Evolutionary conservation across 1,140 invertebrate genomes (phyloP), one percentile per base, ranked within the genome.

Genomic region (Lanistes nyassanus): DNA sequence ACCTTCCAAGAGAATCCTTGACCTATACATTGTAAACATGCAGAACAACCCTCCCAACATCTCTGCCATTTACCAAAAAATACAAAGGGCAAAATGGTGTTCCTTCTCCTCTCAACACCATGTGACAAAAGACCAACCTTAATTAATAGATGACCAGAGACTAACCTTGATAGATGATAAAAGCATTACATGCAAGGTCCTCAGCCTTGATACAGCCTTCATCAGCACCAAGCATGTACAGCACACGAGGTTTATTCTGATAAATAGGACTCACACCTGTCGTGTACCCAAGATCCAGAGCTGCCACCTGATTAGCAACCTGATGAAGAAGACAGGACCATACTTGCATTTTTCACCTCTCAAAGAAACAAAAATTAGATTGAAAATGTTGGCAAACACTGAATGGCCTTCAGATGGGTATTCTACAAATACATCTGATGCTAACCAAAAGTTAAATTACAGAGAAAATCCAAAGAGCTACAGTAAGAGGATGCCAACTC

Each of bases 201-300:
- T 93, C 92, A 79, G 93, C 92, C 0, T 92, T 93, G 72, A 99
- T 92, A 39, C 93, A 91, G 1, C 93, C 92, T 82, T 95, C 95
- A 89, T 99, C 98, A 72, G 98, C 97, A 47, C 97, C 98, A 68
- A 99, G 90, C 60, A 99, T 90, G 88, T 94, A 98, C 21, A 99
- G 88, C 42, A 99, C 92, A 86, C 94, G 93, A 0, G 96, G 94
- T 78, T 93, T 83, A 68, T 89, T 87, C 76, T 94, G 89, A 42
- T 93, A 89, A n/a, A 94, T 92, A 75, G 91, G 91, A 36, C 93
- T 92, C 11, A 95, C 91, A 29, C 95, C 94, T 6, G 96, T 91
- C 80, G 93, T 93, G 90, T 97, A 99, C 53, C 98, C 98, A 68
- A 99, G 88, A 91, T 99, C 98, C 65, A 99, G 91, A 39, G 98